A percentile compares a stretch with the other conserved stretches of the same genome.
Conservation (phyloP, 2,797 vertebrate species). For the Tamandua tetradactyla region DNA sequence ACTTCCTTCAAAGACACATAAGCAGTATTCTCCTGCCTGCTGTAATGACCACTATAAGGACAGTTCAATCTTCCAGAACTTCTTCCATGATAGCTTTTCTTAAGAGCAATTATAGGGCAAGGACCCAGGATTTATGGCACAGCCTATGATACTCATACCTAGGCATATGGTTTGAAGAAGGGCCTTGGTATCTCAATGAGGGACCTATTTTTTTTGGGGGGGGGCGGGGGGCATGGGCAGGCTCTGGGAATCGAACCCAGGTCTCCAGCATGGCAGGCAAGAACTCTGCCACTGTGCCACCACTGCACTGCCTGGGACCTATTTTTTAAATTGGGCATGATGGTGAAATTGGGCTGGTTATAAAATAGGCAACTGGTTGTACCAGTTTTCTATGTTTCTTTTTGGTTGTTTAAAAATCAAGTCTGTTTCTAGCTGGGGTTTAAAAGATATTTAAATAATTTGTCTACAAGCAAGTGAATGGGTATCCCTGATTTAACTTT, state of each 20-base stretch:
- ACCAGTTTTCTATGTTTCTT: neutral
- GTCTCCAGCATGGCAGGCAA: too few relatives aligned
- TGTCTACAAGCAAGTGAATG: neutral
- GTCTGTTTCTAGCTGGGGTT: neutral
- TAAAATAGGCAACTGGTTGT: neutral
- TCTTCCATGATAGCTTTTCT: neutral
- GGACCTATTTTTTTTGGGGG: neutral
- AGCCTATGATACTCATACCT: neutral
- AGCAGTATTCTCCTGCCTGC: neutral
- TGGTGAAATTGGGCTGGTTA: neutral
- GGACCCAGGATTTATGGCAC: neutral
- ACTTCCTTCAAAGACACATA: neutral
- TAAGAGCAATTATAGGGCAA: neutral
- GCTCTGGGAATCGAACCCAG: too few relatives aligned
- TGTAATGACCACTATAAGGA: neutral
- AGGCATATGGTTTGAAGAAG: neutral
- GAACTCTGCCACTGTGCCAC: too few relatives aligned
- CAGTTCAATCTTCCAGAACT: neutral
- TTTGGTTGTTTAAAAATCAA: neutral
- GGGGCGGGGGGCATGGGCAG: too few relatives aligned
- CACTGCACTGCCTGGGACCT: too few relatives aligned
- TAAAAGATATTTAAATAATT: neutral
- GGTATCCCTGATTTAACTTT: constrained; percentile 20
- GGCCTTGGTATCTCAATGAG: neutral
- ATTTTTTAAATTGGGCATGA: neutral